Conservation (phyloP, 2,888 invertebrate species). For the Diaprepes abbreviatus region DNA sequence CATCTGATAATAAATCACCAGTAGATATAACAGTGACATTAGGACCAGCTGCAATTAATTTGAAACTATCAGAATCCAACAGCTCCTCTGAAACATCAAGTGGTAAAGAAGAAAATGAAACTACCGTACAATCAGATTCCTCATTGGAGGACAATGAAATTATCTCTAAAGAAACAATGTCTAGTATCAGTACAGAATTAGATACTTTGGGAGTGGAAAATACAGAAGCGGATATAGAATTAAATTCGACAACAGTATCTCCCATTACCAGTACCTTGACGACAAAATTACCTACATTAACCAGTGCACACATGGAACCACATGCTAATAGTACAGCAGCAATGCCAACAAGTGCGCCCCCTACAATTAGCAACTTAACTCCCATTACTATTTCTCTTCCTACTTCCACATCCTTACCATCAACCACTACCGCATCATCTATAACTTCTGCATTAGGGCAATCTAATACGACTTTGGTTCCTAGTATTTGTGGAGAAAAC, state of each 20-base stretch:
- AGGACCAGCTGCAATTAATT: background rate
- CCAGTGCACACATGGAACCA: background rate
- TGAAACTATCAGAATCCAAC: background rate
- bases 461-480: background rate
- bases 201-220: background rate
- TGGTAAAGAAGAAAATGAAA: background rate
- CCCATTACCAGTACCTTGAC: background rate
- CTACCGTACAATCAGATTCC: background rate
- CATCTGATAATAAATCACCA: background rate
- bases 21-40: background rate
- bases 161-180: background rate
- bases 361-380: background rate
- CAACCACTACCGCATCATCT: background rate
- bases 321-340: background rate
- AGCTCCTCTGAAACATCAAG: no score
- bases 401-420: background rate
- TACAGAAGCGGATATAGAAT: background rate
- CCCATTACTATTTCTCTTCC: background rate
- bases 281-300: background rate
- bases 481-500: slow-evolving; percentile 32
- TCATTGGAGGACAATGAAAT: background rate
- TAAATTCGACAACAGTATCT: background rate
- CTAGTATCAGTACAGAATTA: background rate
- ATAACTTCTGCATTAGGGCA: background rate
- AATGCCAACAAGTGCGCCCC: background rate